Evolutionary conservation across 1,140 invertebrate species (phyloP).

Genomic region (Drosophila mauritiana): DNA sequence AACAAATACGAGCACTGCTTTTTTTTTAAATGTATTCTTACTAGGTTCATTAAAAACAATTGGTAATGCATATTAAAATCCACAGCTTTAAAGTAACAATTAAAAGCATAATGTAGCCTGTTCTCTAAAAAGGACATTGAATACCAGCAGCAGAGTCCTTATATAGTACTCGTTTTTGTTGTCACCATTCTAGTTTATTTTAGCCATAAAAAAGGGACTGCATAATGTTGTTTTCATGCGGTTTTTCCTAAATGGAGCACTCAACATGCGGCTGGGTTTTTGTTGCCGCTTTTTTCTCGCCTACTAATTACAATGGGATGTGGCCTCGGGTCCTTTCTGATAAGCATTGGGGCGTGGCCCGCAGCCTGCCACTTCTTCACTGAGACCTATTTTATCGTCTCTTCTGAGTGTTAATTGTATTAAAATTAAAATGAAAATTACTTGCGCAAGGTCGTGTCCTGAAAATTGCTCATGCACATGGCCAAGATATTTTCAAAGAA

Average conservation of each 20-base stretch:
- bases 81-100: too few relatives aligned
- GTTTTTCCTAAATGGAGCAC: conserved; percentile 46
- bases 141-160: neutral
- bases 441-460: conserved; percentile 19
- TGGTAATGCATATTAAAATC: too few relatives aligned
- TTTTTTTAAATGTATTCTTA: too few relatives aligned
- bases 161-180: conserved; percentile 4
- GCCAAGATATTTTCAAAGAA: conserved; percentile 14
- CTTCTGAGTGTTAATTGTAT: conserved; percentile 35
- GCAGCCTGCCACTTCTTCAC: neutral
- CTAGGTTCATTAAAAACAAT: too few relatives aligned
- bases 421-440: conserved; percentile 47
- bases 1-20: conserved; percentile 3
- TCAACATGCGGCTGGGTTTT: conserved; percentile 40
- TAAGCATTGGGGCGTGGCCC: conserved; percentile 48
- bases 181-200: conserved; percentile 28
- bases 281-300: conserved; percentile 27
- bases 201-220: conserved; percentile 31
- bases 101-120: neutral
- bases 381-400: conserved; percentile 2
- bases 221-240: conserved; percentile 66
- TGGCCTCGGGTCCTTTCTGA: conserved; percentile 3
- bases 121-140: neutral
- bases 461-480: conserved; percentile 35
- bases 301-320: conserved; percentile 55